Percentiles rank a stretch among this genome's conserved stretches.
These are phyloP conservation scores for Dolichallabes microphthalmus DNA, from an alignment of 2,113 vertebrate species.

Conservation along the genomic window DNA sequence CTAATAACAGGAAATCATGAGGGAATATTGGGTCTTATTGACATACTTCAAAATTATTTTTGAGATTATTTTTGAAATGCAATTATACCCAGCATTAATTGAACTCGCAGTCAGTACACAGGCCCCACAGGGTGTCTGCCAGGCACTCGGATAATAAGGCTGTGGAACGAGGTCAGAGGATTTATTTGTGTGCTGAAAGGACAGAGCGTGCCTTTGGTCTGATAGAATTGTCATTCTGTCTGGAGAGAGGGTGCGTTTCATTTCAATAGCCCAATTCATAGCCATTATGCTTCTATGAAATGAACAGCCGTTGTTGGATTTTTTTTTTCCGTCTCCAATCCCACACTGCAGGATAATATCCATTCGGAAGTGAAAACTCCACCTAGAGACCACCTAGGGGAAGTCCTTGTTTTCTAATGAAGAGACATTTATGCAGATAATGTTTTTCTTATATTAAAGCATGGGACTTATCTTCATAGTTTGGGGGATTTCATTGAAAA, in stretches of 20 bases:
- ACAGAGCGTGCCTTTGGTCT: slow-evolving; percentile 42
- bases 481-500: slow-evolving; percentile 3
- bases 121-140: slow-evolving; percentile 39
- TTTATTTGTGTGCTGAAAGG: slow-evolving; percentile 48
- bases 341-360: slow-evolving; percentile 16
- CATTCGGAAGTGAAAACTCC: slow-evolving; percentile 7
- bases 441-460: slow-evolving; percentile 25
- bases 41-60: slow-evolving; percentile 35
- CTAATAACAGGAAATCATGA: slow-evolving; percentile 25
- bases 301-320: slow-evolving; percentile 38
- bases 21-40: slow-evolving; percentile 33
- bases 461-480: neutral
- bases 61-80: slow-evolving; percentile 50
- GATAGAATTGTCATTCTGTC: slow-evolving; percentile 49
- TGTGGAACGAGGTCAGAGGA: slow-evolving; percentile 53
- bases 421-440: slow-evolving; percentile 42
- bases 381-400: slow-evolving; percentile 28
- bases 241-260: slow-evolving; percentile 15
- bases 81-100: slow-evolving; percentile 51
- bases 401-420: slow-evolving; percentile 29
- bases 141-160: slow-evolving; percentile 45
- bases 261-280: slow-evolving; percentile 41
- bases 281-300: slow-evolving; percentile 39
- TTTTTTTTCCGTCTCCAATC: slow-evolving; percentile 14
- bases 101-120: slow-evolving; percentile 43